phyloP scores from a whole-genome alignment of 2,797 vertebrate species.

The Benthosema pterotum region DNA sequence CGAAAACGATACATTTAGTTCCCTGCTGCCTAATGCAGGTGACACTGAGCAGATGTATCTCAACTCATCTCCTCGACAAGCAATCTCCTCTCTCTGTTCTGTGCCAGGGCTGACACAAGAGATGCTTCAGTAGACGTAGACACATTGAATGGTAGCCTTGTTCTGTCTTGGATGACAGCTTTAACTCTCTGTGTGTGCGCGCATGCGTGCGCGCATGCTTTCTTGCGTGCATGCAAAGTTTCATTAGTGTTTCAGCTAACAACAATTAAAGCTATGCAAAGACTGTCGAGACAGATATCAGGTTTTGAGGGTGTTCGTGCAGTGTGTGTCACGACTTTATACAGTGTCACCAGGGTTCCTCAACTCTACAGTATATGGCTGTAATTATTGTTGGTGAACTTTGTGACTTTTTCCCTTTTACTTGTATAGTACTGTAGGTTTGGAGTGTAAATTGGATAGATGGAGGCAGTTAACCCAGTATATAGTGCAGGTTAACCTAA shows the following conservation, averaged over 20 bases:
- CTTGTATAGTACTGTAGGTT: too few relatives aligned
- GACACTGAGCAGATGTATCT: constrained; percentile 11
- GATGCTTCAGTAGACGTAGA: neutral
- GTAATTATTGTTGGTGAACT: too few relatives aligned
- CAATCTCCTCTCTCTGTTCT: constrained; percentile 22
- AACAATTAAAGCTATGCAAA: neutral
- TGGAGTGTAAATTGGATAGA: too few relatives aligned
- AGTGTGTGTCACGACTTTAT: neutral
- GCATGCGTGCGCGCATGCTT: too few relatives aligned
- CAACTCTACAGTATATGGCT: neutral
- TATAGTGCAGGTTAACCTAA: too few relatives aligned
- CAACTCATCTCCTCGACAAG: neutral
- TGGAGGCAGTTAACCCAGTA: too few relatives aligned
- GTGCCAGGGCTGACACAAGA: constrained; percentile 3
- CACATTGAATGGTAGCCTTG: neutral
- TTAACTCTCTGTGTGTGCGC: too few relatives aligned
- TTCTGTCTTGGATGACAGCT: constrained; percentile 1
- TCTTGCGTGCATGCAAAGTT: neutral
- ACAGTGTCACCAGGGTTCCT: neutral
- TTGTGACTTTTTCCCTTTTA: too few relatives aligned
- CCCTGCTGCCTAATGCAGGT: neutral
- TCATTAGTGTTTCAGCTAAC: neutral
- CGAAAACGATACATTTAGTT: constrained; percentile 15
- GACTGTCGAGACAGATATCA: neutral
- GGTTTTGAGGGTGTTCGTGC: too few relatives aligned